Conservation (phyloP, 2,113 vertebrate species). For the Percopsis transmontana region DNA sequence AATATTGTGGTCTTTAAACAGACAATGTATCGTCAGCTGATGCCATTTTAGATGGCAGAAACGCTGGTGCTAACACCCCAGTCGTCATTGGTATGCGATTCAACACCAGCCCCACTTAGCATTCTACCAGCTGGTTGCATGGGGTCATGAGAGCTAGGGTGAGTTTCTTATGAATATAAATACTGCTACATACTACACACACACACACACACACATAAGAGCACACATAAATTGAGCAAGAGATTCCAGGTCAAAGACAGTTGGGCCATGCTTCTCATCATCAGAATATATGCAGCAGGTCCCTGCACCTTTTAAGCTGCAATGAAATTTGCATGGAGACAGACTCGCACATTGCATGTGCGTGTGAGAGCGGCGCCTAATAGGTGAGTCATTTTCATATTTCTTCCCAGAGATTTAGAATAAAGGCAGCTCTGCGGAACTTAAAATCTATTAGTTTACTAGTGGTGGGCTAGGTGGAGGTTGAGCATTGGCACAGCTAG, state of each 20-base stretch:
- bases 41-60: slow-evolving; percentile 14
- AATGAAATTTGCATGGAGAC: slow-evolving; percentile 21
- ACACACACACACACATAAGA: not conserved
- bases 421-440: slow-evolving; percentile 16
- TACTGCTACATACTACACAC: slow-evolving; percentile 20
- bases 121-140: slow-evolving; percentile 41
- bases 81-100: slow-evolving; percentile 60
- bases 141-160: slow-evolving; percentile 48
- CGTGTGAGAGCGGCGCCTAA: not conserved
- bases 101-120: slow-evolving; percentile 48
- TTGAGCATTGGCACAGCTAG: too few species aligned
- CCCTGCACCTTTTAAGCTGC: slow-evolving; percentile 23
- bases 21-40: too few species aligned
- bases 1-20: too few species aligned
- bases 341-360: not conserved
- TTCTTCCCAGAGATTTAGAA: not conserved
- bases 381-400: slow-evolving; percentile 19
- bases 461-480: too few species aligned
- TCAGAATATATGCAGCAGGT: slow-evolving; percentile 36
- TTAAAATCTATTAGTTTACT: slow-evolving; percentile 12
- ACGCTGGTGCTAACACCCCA: slow-evolving; percentile 34
- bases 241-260: slow-evolving; percentile 38
- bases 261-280: slow-evolving; percentile 49
- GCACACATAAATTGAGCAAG: not conserved
- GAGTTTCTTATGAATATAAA: slow-evolving; percentile 60